Percentiles rank a stretch among this genome's conserved stretches.
phyloP scores from a whole-genome alignment of 2,113 vertebrate genomes.

The Centrocercus urophasianus region DNA sequence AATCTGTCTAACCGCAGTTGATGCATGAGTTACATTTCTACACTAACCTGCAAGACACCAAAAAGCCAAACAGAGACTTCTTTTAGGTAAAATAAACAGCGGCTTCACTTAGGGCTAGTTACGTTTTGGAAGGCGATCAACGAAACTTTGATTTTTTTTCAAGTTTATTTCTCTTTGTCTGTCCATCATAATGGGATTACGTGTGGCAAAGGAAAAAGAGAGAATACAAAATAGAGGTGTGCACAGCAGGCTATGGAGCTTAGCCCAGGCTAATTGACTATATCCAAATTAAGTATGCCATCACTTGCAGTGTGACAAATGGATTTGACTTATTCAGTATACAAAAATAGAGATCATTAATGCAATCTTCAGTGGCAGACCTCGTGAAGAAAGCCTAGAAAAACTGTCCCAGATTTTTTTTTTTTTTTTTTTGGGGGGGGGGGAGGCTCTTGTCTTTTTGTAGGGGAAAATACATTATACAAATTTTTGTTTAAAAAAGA shows the following conservation, averaged over 20 bases:
- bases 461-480: constrained; percentile 68
- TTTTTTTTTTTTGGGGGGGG: background rate
- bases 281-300: constrained; percentile 99
- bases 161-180: constrained; percentile 88
- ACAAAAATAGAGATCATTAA: constrained; percentile 99
- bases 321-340: constrained; percentile 99
- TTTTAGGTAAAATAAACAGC: constrained; percentile 82
- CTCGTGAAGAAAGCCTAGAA: constrained; percentile 78
- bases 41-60: constrained; percentile 87
- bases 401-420: constrained; percentile 78
- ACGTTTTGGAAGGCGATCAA: constrained; percentile 73
- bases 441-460: constrained; percentile 65
- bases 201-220: constrained; percentile 93
- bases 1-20: constrained; percentile 95
- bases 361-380: constrained; percentile 89
- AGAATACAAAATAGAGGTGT: constrained; percentile 98
- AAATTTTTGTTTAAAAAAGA: background rate
- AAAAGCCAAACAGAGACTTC: constrained; percentile 84
- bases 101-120: constrained; percentile 80
- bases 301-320: constrained; percentile 99
- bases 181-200: constrained; percentile 96
- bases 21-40: constrained; percentile 96
- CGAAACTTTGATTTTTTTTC: constrained; percentile 76
- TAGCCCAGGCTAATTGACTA: constrained; percentile 99
- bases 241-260: constrained; percentile 95